A percentile compares a stretch with the other conserved stretches of the same genome.
Conservation (phyloP, 2,888 invertebrate genomes). For the Monochamus alternatus region DNA sequence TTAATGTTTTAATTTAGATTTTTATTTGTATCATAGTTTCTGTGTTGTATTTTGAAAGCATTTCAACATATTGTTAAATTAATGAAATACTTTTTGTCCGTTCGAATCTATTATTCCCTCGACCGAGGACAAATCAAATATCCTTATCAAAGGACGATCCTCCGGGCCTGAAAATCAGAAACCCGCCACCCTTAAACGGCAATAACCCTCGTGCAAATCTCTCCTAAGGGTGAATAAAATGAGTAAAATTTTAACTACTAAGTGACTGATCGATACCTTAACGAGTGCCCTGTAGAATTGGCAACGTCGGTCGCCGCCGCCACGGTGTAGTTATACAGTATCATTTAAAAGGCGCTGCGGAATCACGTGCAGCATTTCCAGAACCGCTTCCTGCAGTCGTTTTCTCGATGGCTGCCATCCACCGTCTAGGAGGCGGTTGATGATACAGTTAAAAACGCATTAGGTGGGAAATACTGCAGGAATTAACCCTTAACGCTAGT, state of each 20-base stretch:
- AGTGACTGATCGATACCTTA: constrained; percentile 40
- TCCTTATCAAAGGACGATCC: neutral
- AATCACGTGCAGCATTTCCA: constrained; percentile 60
- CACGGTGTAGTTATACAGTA: constrained; percentile 43
- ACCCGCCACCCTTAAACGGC: constrained; percentile 3
- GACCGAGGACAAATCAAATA: too few relatives aligned
- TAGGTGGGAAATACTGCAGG: constrained; percentile 1
- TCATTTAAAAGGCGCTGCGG: constrained; percentile 52
- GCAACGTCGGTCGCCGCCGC: constrained; percentile 39
- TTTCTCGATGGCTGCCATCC: constrained; percentile 49
- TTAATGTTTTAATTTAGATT: too few relatives aligned
- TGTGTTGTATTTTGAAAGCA: too few relatives aligned
- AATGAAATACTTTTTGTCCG: too few relatives aligned
- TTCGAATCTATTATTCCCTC: too few relatives aligned
- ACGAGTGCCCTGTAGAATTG: constrained; percentile 44
- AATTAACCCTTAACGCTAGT: neutral
- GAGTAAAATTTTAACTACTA: constrained; percentile 33
- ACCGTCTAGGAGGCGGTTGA: constrained; percentile 36
- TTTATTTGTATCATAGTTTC: too few relatives aligned
- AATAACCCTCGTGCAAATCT: constrained; percentile 15
- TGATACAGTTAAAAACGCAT: constrained; percentile 12
- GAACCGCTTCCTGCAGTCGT: constrained; percentile 58
- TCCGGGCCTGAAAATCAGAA: neutral
- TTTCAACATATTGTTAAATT: too few relatives aligned
- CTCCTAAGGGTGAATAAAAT: constrained; percentile 1